These are phyloP conservation scores for Hippocampus comes DNA, from an alignment of 2,113 vertebrate species.

Conservation along the genomic window DNA sequence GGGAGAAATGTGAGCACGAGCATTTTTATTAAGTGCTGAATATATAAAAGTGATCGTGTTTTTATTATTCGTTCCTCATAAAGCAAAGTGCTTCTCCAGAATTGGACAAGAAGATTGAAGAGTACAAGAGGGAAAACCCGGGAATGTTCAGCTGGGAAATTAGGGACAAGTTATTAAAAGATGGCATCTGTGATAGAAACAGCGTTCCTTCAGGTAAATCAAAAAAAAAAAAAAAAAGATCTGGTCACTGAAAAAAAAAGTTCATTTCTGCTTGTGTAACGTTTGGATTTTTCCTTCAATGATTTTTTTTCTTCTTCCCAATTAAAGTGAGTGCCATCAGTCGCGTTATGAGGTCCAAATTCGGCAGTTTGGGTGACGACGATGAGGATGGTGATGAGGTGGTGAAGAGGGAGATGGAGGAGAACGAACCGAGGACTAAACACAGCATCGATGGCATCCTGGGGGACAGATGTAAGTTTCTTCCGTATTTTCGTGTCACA, in stretches of 20 bases:
- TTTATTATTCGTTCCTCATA: neutral
- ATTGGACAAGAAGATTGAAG: constrained; percentile 96
- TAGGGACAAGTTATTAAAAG: constrained; percentile 93
- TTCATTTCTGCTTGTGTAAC: neutral
- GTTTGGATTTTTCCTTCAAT: neutral
- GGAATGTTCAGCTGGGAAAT: constrained; percentile 99
- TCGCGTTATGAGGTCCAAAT: constrained; percentile 93
- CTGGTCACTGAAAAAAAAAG: neutral
- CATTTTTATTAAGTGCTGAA: neutral
- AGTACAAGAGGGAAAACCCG: constrained; percentile 92
- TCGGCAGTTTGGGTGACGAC: constrained; percentile 84
- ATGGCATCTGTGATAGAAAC: constrained; percentile 93
- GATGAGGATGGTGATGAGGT: constrained; percentile 94
- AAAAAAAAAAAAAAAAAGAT: neutral
- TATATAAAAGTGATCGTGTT: neutral
- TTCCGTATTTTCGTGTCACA: too few relatives aligned
- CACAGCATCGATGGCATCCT: constrained; percentile 99
- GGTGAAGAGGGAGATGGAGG: constrained; percentile 90
- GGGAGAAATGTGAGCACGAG: neutral
- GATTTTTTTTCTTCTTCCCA: neutral
- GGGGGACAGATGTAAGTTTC: constrained; percentile 89
- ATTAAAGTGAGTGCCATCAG: constrained; percentile 93
- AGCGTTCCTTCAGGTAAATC: constrained; percentile 90
- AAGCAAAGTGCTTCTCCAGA: constrained; percentile 94
- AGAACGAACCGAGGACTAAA: constrained; percentile 89